phyloP scores from a whole-genome alignment of 2,797 vertebrate genomes.

The Gobionotothen gibberifrons region DNA sequence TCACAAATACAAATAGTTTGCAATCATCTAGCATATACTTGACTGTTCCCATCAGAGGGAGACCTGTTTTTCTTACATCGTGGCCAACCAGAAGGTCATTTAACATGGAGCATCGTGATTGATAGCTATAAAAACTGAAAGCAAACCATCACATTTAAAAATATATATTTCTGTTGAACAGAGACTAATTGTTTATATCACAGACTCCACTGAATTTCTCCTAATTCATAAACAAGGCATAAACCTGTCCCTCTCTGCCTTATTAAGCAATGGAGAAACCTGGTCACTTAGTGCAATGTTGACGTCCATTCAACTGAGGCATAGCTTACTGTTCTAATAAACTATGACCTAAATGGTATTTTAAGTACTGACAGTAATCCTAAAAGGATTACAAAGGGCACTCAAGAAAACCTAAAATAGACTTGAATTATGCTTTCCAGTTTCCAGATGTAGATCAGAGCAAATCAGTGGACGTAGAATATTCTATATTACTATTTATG shows the following conservation, averaged over 20 bases:
- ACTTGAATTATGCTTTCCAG: background rate
- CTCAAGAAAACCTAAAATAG: conserved; percentile 16
- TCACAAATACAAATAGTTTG: conserved; percentile 36
- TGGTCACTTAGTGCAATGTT: conserved; percentile 12
- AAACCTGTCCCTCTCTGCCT: conserved; percentile 16
- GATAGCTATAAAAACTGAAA: conserved; percentile 6
- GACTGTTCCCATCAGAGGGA: background rate
- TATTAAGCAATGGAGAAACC: conserved; percentile 46
- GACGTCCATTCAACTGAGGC: background rate
- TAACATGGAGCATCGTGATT: background rate
- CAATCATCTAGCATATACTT: conserved; percentile 25
- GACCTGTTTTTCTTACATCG: background rate
- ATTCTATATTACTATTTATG: conserved; percentile 3
- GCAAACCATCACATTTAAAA: conserved; percentile 10
- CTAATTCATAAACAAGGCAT: conserved; percentile 34
- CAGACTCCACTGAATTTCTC: conserved; percentile 16
- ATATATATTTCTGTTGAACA: conserved; percentile 23
- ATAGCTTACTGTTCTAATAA: conserved; percentile 30
- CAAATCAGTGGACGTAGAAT: background rate
- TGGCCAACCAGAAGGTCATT: background rate
- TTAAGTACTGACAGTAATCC: conserved; percentile 15
- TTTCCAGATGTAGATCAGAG: background rate
- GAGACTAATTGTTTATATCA: conserved; percentile 42
- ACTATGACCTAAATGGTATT: conserved; percentile 39
- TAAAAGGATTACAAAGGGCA: conserved; percentile 13